These are phyloP conservation scores for Diogma glabrata DNA, from an alignment of 2,888 invertebrate species.

Conservation along the genomic window DNA sequence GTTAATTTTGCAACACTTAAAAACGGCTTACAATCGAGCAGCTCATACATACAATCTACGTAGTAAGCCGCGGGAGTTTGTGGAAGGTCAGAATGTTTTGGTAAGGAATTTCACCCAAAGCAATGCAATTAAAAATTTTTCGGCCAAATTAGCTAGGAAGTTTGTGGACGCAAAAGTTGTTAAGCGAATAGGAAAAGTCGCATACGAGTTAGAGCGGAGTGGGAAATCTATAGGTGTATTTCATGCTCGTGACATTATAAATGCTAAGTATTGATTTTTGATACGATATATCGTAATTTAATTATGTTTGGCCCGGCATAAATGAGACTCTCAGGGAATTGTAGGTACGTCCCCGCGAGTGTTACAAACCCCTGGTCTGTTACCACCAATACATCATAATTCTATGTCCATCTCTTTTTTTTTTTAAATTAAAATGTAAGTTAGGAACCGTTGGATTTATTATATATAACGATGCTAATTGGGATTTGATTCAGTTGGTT, in stretches of 20 bases:
- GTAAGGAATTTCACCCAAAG: not conserved
- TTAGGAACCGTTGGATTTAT: too few relatives aligned
- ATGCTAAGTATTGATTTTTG: too few relatives aligned
- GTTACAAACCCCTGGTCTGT: too few relatives aligned
- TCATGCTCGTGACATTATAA: not conserved
- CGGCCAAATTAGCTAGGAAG: not conserved
- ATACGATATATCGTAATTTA: too few relatives aligned
- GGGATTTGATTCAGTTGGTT: too few relatives aligned
- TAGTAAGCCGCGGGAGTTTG: not conserved
- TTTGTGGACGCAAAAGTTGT: not conserved
- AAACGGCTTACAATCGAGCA: too few relatives aligned
- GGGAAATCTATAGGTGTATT: not conserved
- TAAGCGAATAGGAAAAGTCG: not conserved
- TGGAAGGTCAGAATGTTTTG: not conserved
- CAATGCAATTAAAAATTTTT: not conserved
- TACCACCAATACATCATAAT: too few relatives aligned
- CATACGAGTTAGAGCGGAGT: not conserved
- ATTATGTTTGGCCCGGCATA: not conserved
- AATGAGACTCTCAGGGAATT: not conserved
- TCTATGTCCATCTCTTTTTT: too few relatives aligned
- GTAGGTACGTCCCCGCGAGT: not conserved
- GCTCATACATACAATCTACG: not conserved
- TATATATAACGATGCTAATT: too few relatives aligned
- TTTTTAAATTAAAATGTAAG: too few relatives aligned
- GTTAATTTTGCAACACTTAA: not conserved